Conservation (phyloP, 35 echinoderm and acorn worm species). For the Ophioderma brevispina region DNA sequence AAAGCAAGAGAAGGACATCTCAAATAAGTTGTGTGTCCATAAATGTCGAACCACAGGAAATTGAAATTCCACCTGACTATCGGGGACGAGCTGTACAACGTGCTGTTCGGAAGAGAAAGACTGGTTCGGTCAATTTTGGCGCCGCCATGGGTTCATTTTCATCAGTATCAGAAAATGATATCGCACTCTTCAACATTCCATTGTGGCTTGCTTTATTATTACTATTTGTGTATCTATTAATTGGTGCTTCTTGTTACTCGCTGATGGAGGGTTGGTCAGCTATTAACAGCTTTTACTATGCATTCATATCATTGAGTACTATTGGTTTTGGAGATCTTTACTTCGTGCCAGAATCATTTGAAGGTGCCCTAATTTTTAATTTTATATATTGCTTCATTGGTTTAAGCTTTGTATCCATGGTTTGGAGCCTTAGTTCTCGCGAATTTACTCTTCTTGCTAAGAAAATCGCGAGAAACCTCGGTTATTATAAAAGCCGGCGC, state of each 20-base stretch:
- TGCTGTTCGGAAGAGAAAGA: neutral
- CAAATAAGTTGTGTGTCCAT: neutral
- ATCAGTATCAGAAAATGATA: slow-evolving; percentile 38
- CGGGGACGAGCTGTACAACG: neutral
- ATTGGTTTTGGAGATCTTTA: slow-evolving; percentile 89
- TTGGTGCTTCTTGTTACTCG: slow-evolving; percentile 67
- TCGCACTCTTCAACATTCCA: slow-evolving; percentile 70
- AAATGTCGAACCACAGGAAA: neutral
- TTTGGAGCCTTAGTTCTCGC: slow-evolving; percentile 76
- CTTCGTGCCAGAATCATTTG: slow-evolving; percentile 37
- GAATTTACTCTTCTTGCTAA: slow-evolving; percentile 64
- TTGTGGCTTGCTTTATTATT: slow-evolving; percentile 74
- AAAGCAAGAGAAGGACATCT: neutral
- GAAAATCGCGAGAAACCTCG: slow-evolving; percentile 60
- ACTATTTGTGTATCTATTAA: slow-evolving; percentile 67
- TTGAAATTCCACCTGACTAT: neutral
- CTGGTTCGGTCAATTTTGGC: neutral
- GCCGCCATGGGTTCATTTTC: neutral
- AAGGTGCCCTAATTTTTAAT: slow-evolving; percentile 41
- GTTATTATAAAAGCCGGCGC: slow-evolving; percentile 74
- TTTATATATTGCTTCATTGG: slow-evolving; percentile 84
- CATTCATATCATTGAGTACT: slow-evolving; percentile 87
- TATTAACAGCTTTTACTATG: slow-evolving; percentile 80
- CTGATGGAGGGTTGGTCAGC: slow-evolving; percentile 35
- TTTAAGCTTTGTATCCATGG: slow-evolving; percentile 86